Evolutionary conservation across 2,113 vertebrate species (phyloP), one percentile per base, ranked within the genome.

Genomic region (Cebidichthys violaceus): DNA sequence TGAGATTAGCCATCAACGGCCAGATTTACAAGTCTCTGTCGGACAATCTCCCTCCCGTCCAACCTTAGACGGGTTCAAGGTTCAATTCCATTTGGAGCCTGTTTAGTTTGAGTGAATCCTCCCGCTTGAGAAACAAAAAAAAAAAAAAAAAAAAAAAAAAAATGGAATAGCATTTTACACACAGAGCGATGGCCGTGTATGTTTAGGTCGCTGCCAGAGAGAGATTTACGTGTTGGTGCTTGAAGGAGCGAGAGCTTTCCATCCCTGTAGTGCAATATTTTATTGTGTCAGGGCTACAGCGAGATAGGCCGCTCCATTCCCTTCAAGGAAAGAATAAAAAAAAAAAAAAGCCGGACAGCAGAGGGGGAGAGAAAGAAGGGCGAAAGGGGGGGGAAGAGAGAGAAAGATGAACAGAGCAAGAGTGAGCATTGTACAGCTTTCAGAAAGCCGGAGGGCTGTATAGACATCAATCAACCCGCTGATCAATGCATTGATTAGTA

Each of bases 401-500:
- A 70, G n/a, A 71, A 67, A 43, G 70, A 88, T 57, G 73, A 71
- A 57, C 57, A 68, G 78, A 84, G 75, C 76, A 83, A 81, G 86
- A 89, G 64, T 85, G 81, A 86, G 74, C 64, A 84, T 78, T 73
- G 69, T 69, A 41, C 61, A 50, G 82, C 61, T 87, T 84, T 79
- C 75, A 81, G 64, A 75, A 55, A 78, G 61, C 83, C 82, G 15
- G 29, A 75, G 75, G 87, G 80, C 72, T 7, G 64, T 72, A 77
- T 50, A 66, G 86, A 55, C 89, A 92, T 93, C 79, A 88, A 85
- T 94, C 90, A 93, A 76, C 59, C 52, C 24, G 11, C 37, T 80
- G 87, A 91, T 94, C 91, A 86, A 93, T 93, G 81, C 82, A 91
- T 90, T 90, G 93, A 94, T 92, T 84, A 68, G 87, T 90, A 92